Evolutionary conservation across 2,113 vertebrate genomes (phyloP).

Genomic region (Hassar affinis): DNA sequence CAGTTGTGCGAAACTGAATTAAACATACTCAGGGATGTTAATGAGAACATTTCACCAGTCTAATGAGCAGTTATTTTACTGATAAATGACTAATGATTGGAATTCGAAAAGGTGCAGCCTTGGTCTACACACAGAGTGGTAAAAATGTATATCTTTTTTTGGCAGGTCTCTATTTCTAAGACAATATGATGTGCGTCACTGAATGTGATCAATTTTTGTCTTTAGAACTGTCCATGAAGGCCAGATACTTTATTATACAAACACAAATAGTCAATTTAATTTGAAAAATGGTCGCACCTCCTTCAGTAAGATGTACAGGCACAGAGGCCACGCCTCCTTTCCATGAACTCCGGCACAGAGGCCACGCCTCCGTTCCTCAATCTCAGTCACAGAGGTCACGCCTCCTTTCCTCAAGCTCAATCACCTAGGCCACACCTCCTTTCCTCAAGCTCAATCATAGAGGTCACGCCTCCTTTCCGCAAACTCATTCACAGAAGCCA

Average conservation of each 20-base stretch:
- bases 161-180: background rate
- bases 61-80: background rate
- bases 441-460: background rate
- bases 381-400: no score
- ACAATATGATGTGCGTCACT: background rate
- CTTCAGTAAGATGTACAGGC: background rate
- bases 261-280: background rate
- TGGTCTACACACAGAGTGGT: background rate
- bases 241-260: background rate
- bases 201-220: background rate
- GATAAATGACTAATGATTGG: background rate
- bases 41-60: background rate
- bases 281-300: background rate
- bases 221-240: background rate
- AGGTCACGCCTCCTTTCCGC: background rate
- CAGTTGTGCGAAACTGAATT: conserved; percentile 3
- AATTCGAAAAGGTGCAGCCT: background rate
- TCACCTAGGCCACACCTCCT: background rate
- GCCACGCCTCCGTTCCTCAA: no score
- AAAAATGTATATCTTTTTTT: background rate
- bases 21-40: background rate
- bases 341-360: no score
- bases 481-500: background rate
- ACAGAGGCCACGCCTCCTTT: no score
- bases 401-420: no score